Evolutionary conservation across 2,797 vertebrate genomes (phyloP).

Genomic region (Pseudomugil gertrudae): DNA sequence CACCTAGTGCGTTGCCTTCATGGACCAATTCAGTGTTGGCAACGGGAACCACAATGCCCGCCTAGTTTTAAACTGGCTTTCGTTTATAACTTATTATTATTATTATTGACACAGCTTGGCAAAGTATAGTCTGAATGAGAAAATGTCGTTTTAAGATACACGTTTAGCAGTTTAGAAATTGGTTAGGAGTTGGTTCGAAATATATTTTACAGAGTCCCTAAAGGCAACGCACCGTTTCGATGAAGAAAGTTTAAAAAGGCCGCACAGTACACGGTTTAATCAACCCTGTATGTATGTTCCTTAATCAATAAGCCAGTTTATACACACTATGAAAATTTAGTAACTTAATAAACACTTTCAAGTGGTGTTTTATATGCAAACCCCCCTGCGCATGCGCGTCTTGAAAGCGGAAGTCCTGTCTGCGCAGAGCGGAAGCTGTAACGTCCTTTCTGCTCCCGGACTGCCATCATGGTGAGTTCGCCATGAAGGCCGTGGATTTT

Average conservation of each 20-base stretch:
- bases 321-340: background rate
- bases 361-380: background rate
- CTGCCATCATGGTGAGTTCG: slow-evolving; percentile 88
- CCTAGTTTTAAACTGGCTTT: background rate
- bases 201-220: too few species aligned
- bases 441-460: slow-evolving; percentile 80
- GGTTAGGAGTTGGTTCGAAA: background rate
- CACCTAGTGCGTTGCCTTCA: background rate
- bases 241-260: background rate
- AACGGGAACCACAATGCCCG: background rate
- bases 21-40: background rate
- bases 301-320: background rate
- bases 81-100: background rate
- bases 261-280: background rate
- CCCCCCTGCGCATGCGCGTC: slow-evolving; percentile 51
- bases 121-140: background rate
- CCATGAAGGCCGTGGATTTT: slow-evolving; percentile 20
- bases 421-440: slow-evolving; percentile 24
- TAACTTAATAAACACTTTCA: background rate
- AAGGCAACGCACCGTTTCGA: background rate
- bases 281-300: background rate
- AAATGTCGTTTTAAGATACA: background rate
- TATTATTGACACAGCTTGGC: background rate
- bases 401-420: slow-evolving; percentile 53
- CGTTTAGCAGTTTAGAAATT: too few species aligned